phyloP scores from a whole-genome alignment of 2,113 vertebrate genomes.

The Sporophila hypoxantha region DNA sequence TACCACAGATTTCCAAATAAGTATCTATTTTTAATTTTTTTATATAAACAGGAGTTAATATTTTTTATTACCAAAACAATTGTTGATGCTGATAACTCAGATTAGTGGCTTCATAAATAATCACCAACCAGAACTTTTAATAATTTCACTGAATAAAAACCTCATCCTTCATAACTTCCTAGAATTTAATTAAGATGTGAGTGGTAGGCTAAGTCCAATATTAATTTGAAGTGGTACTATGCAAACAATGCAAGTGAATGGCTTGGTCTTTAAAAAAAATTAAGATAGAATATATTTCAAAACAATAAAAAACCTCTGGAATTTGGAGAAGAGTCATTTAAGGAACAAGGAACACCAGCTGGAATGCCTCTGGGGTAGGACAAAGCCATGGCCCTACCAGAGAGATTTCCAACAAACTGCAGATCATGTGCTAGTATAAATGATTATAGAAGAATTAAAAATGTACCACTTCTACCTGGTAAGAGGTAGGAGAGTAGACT shows the following conservation, averaged over 20 bases:
- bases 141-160: neutral
- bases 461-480: neutral
- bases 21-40: neutral
- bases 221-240: neutral
- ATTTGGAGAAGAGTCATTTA: neutral
- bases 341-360: rapidly evolving
- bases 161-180: neutral
- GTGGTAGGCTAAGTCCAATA: neutral
- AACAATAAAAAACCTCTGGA: neutral
- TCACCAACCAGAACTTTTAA: neutral
- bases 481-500: neutral
- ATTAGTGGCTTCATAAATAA: neutral
- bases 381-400: neutral
- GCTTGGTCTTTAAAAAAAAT: neutral
- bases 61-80: neutral
- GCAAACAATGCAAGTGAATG: neutral
- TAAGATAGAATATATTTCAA: neutral
- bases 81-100: neutral
- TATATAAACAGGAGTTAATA: neutral
- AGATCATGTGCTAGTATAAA: neutral
- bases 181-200: neutral
- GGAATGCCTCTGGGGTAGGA: neutral
- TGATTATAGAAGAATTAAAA: neutral
- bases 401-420: neutral
- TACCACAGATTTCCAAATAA: neutral